A percentile compares a stretch with the other conserved stretches of the same genome.
Conservation (phyloP, 2,888 invertebrate species). For the Helobdella robusta region DNA sequence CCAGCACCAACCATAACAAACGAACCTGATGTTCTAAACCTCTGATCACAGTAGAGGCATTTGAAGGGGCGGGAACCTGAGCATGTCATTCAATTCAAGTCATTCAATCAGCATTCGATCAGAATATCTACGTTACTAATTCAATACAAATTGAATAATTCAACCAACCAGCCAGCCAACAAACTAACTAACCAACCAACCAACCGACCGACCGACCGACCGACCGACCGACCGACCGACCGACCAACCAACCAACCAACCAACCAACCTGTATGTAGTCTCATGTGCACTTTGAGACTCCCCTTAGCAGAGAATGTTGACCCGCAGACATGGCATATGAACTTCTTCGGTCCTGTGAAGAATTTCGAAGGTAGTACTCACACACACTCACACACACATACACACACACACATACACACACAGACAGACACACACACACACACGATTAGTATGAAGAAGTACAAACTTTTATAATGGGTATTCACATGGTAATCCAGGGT, state of each 20-base stretch:
- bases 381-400: not conserved
- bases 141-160: too few relatives aligned
- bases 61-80: conserved; percentile 72
- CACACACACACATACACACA: not conserved
- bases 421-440: conserved; percentile 6
- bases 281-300: conserved; percentile 49
- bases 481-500: conserved; percentile 49
- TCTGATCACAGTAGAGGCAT: conserved; percentile 70
- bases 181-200: too few relatives aligned
- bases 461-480: conserved; percentile 41
- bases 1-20: too few relatives aligned
- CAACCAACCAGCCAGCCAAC: too few relatives aligned
- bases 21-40: conserved; percentile 61
- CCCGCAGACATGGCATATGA: conserved; percentile 48
- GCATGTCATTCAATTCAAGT: too few relatives aligned
- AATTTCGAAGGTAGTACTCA: not conserved
- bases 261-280: conserved; percentile 50
- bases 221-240: too few relatives aligned
- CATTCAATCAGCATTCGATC: too few relatives aligned
- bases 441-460: not conserved
- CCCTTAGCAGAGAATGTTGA: conserved; percentile 50
- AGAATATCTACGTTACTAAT: too few relatives aligned
- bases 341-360: conserved; percentile 44
- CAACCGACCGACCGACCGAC: too few relatives aligned
- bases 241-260: too few relatives aligned